These are phyloP conservation scores for Pituophis catenifer DNA, from an alignment of 2,113 vertebrate genomes.

Conservation along the genomic window DNA sequence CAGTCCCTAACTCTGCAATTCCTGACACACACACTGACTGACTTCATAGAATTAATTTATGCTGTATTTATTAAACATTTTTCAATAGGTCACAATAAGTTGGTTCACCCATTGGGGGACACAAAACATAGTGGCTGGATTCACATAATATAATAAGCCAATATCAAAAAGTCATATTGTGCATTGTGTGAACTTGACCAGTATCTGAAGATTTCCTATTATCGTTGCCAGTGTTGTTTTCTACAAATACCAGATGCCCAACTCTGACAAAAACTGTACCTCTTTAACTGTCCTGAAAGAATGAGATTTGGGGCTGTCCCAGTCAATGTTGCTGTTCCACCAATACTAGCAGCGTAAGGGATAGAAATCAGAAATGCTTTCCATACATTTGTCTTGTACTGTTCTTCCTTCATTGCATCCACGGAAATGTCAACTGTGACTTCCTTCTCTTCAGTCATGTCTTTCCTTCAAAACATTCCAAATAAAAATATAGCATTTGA, in stretches of 20 bases:
- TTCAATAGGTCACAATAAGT: neutral
- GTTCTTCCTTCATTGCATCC: constrained; percentile 76
- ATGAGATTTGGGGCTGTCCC: constrained; percentile 95
- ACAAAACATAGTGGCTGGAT: neutral
- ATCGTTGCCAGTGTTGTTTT: neutral
- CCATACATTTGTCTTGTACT: constrained; percentile 88
- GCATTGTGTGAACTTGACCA: neutral
- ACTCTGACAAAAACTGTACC: constrained; percentile 59
- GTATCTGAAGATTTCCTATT: too few relatives aligned
- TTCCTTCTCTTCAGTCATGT: constrained; percentile 70
- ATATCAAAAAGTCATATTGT: neutral
- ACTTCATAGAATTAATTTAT: neutral
- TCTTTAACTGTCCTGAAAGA: constrained; percentile 92
- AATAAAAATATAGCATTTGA: constrained; percentile 51
- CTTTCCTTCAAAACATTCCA: constrained; percentile 72
- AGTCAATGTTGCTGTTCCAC: constrained; percentile 91
- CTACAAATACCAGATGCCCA: neutral
- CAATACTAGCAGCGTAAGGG: constrained; percentile 92
- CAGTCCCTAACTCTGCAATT: neutral
- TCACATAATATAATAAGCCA: neutral
- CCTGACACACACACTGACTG: neutral
- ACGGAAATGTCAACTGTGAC: constrained; percentile 52
- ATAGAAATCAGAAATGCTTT: constrained; percentile 97
- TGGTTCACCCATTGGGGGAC: neutral
- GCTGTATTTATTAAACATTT: neutral